Conservation (phyloP, 1,140 invertebrate genomes). For the Nilaparvata lugens region DNA sequence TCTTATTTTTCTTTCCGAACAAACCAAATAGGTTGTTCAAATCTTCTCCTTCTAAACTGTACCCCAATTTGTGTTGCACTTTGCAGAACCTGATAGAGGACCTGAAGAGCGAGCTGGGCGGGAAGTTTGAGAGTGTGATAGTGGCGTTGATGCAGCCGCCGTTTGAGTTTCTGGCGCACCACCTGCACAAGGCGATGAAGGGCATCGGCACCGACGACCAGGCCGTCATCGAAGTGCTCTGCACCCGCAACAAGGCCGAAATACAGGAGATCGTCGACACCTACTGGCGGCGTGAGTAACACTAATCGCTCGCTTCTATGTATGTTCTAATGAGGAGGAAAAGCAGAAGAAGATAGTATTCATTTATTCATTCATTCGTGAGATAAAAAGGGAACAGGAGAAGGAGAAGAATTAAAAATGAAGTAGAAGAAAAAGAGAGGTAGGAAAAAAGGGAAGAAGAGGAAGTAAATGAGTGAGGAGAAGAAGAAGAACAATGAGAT, state of each 20-base stretch:
- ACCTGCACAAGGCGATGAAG: slow-evolving; percentile 65
- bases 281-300: slow-evolving; percentile 53
- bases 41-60: too few species aligned
- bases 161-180: slow-evolving; percentile 56
- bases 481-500: too few species aligned
- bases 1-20: too few species aligned
- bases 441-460: too few species aligned
- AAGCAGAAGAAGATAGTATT: slow-evolving; percentile 9
- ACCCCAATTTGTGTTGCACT: neutral
- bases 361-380: too few species aligned
- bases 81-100: slow-evolving; percentile 59
- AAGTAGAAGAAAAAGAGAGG: too few species aligned
- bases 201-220: slow-evolving; percentile 66
- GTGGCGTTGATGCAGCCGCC: slow-evolving; percentile 60
- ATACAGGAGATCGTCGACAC: slow-evolving; percentile 51
- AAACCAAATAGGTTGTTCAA: too few species aligned
- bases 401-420: too few species aligned
- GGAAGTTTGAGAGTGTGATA: slow-evolving; percentile 69
- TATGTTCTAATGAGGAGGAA: slow-evolving; percentile 15
- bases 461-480: too few species aligned
- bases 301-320: too few species aligned
- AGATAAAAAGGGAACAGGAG: too few species aligned
- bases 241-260: slow-evolving; percentile 53
- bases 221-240: slow-evolving; percentile 62
- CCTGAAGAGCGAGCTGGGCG: slow-evolving; percentile 62